A percentile compares a stretch with the other conserved stretches of the same genome.
phyloP scores from a whole-genome alignment of 2,113 vertebrate genomes.

The Macquaria ambigua region DNA sequence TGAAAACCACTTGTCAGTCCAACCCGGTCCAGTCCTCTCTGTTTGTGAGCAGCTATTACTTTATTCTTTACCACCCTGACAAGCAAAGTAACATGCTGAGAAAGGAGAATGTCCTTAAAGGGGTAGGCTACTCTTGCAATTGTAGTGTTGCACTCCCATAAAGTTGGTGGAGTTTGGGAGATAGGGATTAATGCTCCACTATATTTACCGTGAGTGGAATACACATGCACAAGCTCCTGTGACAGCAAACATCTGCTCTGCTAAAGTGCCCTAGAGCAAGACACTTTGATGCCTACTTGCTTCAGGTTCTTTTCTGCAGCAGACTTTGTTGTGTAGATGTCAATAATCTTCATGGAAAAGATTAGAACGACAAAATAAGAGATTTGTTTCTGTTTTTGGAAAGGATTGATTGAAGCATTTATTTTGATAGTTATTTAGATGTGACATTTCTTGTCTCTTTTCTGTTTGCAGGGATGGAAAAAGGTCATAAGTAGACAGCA shows the following conservation, averaged over 20 bases:
- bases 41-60: not conserved
- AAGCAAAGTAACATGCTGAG: not conserved
- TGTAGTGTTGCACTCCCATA: not conserved
- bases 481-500: not conserved
- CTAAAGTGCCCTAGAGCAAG: constrained; percentile 5
- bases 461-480: not conserved
- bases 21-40: not conserved
- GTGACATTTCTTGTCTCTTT: not conserved
- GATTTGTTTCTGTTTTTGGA: not conserved
- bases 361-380: not conserved
- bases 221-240: not conserved
- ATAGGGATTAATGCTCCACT: too few species aligned
- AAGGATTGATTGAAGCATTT: not conserved
- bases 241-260: constrained; percentile 12
- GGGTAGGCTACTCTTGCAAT: not conserved
- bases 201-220: too few species aligned
- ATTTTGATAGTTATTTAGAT: not conserved
- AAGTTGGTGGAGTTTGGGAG: too few species aligned
- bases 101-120: constrained; percentile 18
- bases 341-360: not conserved
- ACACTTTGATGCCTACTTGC: constrained; percentile 1
- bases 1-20: not conserved
- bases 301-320: not conserved
- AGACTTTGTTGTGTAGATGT: not conserved
- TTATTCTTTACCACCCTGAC: not conserved